Base-by-base conservation (phyloP, 1,140 invertebrate genomes). In the Trichomalopsis sarcophagae region DNA sequence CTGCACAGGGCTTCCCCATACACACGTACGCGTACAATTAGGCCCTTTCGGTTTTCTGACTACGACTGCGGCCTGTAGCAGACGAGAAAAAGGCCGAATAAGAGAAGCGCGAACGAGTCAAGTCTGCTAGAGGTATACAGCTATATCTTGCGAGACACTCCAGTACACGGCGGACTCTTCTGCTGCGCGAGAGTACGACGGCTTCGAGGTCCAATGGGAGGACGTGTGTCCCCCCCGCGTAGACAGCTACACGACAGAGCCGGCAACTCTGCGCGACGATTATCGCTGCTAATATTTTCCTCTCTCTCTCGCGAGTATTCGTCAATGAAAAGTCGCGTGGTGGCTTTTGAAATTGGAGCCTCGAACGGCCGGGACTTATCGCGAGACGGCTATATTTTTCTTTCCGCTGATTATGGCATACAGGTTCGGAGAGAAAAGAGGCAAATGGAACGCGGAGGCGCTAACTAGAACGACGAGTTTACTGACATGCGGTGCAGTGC, bases 231-330 rank as follows among this genome's bases (percentile, higher is more conserved):
- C 55, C 27, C 71, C 55, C n/a, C 14, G 27, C 74, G 40, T 33
- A 74, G 11, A 33, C 13, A 40, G 2, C 27, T 27, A 27, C 33
- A 36, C 33, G 33, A 33, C 33, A 84, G 77, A 84, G 76, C 82
- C 76, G 76, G 76, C 33, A 78, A 79, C 62, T 62, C 55, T 44
- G 30, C 66, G 44, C 66, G 1, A 13, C n/a, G 68, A 55, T 55
- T 55, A 14, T 55, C 50, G 44, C 1, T 17, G 50, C 50, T 55
- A 17, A n/a, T 62, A n/a, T 62, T 62, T 17, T 27, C 33, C 17
- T n/a, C 17, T n/a, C n/a, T 13, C 69, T 47, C 23, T 44, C 10
- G 10, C 55, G 6, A 7, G 55, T 62, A 21, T 62, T 62, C 55
- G 21, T 62, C 55, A 62, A 62, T n/a, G 55, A 62, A n/a, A 62